phyloP scores from a whole-genome alignment of 1,140 invertebrate genomes.

The Drosophila nigromelanica region DNA sequence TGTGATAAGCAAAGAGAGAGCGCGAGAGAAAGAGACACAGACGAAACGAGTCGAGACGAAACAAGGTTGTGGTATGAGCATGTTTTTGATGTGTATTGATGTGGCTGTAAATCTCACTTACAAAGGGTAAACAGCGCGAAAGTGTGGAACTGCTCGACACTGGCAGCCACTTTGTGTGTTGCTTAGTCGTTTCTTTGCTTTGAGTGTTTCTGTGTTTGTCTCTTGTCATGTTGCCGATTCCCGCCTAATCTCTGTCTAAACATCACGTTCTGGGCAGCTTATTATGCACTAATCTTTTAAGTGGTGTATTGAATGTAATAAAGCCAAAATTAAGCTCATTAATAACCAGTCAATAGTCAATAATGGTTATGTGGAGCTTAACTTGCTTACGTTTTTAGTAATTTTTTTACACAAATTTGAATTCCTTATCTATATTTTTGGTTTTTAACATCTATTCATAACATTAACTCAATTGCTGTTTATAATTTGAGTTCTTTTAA shows the following conservation, averaged over 20 bases:
- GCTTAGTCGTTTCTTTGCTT: conserved; percentile 24
- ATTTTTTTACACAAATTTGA: too few relatives aligned
- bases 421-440: too few relatives aligned
- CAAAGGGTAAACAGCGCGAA: conserved; percentile 52
- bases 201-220: conserved; percentile 22
- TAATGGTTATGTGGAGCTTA: too few relatives aligned
- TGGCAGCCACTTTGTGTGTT: conserved; percentile 28
- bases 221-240: conserved; percentile 54
- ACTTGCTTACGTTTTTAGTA: too few relatives aligned
- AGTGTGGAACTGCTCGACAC: conserved; percentile 34
- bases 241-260: conserved; percentile 68
- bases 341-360: background rate
- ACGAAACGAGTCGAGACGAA: background rate
- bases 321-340: background rate
- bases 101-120: conserved; percentile 75
- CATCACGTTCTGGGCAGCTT: conserved; percentile 55
- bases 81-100: conserved; percentile 71
- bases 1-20: conserved; percentile 68
- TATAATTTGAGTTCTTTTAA: too few relatives aligned
- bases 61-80: background rate
- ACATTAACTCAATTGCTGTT: too few relatives aligned
- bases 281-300: conserved; percentile 29
- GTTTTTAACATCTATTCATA: too few relatives aligned
- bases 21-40: background rate
- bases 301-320: conserved; percentile 3